phyloP scores from a whole-genome alignment of 2,888 invertebrate species.

The Thymelicus lineola region DNA sequence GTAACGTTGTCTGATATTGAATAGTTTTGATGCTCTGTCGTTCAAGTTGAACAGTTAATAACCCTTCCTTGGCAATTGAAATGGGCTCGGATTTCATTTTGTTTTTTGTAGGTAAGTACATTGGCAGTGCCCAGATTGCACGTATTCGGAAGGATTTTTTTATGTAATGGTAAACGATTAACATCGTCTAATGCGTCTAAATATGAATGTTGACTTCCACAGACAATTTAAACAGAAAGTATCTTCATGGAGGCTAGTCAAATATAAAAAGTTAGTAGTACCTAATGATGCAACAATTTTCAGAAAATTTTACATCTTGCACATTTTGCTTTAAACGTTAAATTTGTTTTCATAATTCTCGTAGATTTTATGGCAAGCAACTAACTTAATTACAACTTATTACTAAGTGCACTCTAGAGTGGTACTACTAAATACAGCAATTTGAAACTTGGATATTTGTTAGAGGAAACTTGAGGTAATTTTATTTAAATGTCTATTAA shows the following conservation, averaged over 20 bases:
- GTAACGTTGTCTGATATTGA: slow-evolving; percentile 47
- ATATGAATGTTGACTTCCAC: no score
- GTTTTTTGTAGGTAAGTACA: background rate
- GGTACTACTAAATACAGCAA: slow-evolving; percentile 7
- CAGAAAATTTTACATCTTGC: background rate
- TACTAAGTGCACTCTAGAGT: slow-evolving; percentile 2
- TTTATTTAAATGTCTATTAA: background rate
- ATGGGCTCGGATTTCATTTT: background rate
- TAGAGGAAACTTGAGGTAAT: slow-evolving; percentile 1
- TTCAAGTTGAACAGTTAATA: slow-evolving; percentile 13
- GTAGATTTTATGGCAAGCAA: slow-evolving; percentile 3
- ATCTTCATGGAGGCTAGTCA: background rate
- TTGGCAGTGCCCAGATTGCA: no score
- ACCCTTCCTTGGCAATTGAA: slow-evolving; percentile 12
- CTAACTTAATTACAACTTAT: slow-evolving; percentile 14
- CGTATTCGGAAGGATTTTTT: no score
- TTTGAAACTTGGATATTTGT: slow-evolving; percentile 5
- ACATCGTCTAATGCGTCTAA: no score
- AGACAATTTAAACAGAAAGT: no score
- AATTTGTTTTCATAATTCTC: slow-evolving; percentile 6
- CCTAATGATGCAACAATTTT: background rate
- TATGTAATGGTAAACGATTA: no score
- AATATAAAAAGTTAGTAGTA: no score
- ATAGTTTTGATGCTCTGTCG: slow-evolving; percentile 24
- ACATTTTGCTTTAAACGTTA: background rate